Conservation (phyloP, 2,113 vertebrate genomes). For the Pagrus major region DNA sequence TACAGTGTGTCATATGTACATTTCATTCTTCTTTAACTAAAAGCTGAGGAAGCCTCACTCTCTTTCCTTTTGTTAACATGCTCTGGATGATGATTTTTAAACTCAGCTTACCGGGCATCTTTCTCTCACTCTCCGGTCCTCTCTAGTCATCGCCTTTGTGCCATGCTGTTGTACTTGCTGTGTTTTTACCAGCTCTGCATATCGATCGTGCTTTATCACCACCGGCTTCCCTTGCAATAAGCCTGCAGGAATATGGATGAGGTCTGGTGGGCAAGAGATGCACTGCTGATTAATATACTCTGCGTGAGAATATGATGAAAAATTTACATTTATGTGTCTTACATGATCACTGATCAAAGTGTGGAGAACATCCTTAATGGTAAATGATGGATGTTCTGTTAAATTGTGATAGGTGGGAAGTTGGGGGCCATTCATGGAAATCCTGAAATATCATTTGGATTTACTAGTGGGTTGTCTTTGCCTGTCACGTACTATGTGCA, state of each 20-base stretch:
- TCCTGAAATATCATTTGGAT: slow-evolving; percentile 54
- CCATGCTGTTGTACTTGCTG: slow-evolving; percentile 74
- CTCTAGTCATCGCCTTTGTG: slow-evolving; percentile 66
- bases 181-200: slow-evolving; percentile 81
- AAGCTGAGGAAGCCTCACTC: slow-evolving; percentile 7
- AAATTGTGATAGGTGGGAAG: slow-evolving; percentile 68
- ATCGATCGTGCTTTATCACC: slow-evolving; percentile 82
- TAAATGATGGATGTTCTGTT: slow-evolving; percentile 48
- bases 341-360: slow-evolving; percentile 71
- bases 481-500: slow-evolving; percentile 39
- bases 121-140: slow-evolving; percentile 54
- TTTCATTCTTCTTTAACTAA: slow-evolving; percentile 57
- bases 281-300: slow-evolving; percentile 75
- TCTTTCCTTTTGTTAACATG: slow-evolving; percentile 55
- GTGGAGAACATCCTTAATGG: slow-evolving; percentile 54
- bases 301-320: slow-evolving; percentile 71
- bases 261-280: slow-evolving; percentile 71
- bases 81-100: slow-evolving; percentile 48
- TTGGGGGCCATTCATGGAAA: slow-evolving; percentile 42
- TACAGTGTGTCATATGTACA: slow-evolving; percentile 40
- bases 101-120: slow-evolving; percentile 59
- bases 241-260: slow-evolving; percentile 80
- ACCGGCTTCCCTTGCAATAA: slow-evolving; percentile 70
- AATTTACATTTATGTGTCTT: slow-evolving; percentile 74
- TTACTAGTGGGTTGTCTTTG: slow-evolving; percentile 48